phyloP scores from a whole-genome alignment of 2,888 invertebrate species.

The Nephrocerus scutellatus region DNA sequence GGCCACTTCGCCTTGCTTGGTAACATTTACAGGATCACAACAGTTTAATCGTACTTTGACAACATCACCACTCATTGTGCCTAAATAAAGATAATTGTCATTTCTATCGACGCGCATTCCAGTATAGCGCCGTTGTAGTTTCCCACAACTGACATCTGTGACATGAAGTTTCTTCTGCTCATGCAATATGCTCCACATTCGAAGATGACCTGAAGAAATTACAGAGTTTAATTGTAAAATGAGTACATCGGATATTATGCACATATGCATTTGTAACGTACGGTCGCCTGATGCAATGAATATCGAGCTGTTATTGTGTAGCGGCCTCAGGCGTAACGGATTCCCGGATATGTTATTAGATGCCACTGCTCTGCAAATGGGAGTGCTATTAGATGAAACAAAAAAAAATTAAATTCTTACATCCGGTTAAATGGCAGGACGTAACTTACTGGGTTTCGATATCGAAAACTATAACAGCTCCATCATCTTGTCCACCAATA shows the following conservation, averaged over 20 bases:
- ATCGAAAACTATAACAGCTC: conserved; percentile 80
- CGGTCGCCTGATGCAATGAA: conserved; percentile 71
- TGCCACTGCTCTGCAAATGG: conserved; percentile 57
- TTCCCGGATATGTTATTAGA: conserved; percentile 66
- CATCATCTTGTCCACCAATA: conserved; percentile 85
- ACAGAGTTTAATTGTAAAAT: neutral
- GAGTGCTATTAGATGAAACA: conserved; percentile 39
- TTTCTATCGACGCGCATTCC: conserved; percentile 64
- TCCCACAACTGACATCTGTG: conserved; percentile 69
- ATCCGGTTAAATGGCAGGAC: too few species aligned
- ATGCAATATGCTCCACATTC: conserved; percentile 67
- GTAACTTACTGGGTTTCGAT: conserved; percentile 50
- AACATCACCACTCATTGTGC: conserved; percentile 69
- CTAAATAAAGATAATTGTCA: conserved; percentile 73
- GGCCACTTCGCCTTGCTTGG: conserved; percentile 34
- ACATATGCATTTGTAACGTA: conserved; percentile 35
- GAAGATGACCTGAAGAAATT: conserved; percentile 52
- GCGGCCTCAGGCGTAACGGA: conserved; percentile 54
- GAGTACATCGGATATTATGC: neutral
- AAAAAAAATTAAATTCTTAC: neutral
- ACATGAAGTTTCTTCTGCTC: conserved; percentile 63
- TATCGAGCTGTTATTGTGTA: conserved; percentile 54
- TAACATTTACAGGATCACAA: conserved; percentile 44
- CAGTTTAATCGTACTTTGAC: conserved; percentile 45
- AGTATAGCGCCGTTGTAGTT: conserved; percentile 67